Conservation (phyloP, 2,888 invertebrate species). For the Tenthredo amoena region DNA sequence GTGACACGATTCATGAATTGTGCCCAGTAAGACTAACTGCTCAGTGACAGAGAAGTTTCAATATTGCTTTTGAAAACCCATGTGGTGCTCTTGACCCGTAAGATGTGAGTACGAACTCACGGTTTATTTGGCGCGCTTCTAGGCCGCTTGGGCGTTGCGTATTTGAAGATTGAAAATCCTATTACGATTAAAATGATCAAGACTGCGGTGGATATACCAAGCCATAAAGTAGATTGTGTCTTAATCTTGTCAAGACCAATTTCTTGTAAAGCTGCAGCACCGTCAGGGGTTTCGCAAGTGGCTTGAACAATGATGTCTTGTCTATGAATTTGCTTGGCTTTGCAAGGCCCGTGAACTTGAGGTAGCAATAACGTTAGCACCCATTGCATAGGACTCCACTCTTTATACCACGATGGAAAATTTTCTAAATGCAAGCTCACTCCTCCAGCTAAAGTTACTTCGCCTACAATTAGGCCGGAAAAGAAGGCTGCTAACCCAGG, state of each 20-base stretch:
- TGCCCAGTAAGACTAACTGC: neutral
- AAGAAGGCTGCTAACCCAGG: conserved; percentile 69
- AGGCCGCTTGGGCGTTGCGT: conserved; percentile 79
- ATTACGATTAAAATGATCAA: conserved; percentile 83
- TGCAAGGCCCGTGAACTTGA: conserved; percentile 69
- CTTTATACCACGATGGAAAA: conserved; percentile 72
- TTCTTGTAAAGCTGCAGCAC: conserved; percentile 81
- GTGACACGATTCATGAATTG: neutral
- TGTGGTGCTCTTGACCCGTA: neutral
- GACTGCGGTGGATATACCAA: conserved; percentile 82
- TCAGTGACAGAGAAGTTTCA: conserved; percentile 18
- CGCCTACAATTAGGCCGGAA: conserved; percentile 71
- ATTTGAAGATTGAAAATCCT: conserved; percentile 79
- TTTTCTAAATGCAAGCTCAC: conserved; percentile 72
- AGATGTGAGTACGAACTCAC: conserved; percentile 68
- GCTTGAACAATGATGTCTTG: conserved; percentile 93
- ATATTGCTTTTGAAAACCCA: neutral
- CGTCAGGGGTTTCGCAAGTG: conserved; percentile 90
- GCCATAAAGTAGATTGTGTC: conserved; percentile 77
- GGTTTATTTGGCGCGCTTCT: conserved; percentile 83
- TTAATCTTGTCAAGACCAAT: conserved; percentile 80
- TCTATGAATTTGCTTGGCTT: conserved; percentile 85
- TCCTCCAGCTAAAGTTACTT: conserved; percentile 71
- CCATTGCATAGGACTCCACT: conserved; percentile 74
- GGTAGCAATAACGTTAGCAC: conserved; percentile 70